Base-by-base conservation (phyloP, 1,140 invertebrate species). In the Drosophila mauritiana region DNA sequence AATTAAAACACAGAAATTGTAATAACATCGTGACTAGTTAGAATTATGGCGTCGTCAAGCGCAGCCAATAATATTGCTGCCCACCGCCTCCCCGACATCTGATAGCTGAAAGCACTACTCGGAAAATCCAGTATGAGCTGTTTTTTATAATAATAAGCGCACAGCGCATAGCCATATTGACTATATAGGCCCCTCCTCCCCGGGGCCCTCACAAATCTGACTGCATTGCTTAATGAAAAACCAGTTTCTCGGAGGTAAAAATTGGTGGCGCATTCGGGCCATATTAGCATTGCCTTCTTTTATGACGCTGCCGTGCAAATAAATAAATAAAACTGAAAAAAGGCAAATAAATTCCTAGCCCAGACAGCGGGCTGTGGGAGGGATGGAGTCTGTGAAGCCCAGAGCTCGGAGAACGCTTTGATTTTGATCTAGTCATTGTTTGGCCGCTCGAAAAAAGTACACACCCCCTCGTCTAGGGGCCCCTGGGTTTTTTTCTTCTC, bases 1-100 rank as follows among this genome's bases (percentile, higher is more conserved):
- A 83, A 88, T 88, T 88, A 88, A 89, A 88, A 89, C 79, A 80
- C 81, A 58, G 78, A 88, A 88, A 88, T 88, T 83, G 83, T 89
- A 88, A 89, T 88, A 88, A 83, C 80, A 83, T 89, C 83, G 83
- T 88, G 83, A 88, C 83, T 88, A 65, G 83, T 67, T 82, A 63
- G 68, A 83, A 77, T 79, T 63, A 58, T 76, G 75, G 54, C 64
- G 63, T 69, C 64, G 77, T 80, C 73, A 57, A 31, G 48, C 53
- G 67, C 39, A 48, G 57, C 51, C 57, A 80, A 65, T 61, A 58
- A 57, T 56, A 55, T 59, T 39, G 31, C 46, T 42, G 31, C 39
- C 22, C 31, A 31, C 37, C 31, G 22, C 40, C 40, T n/a, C 27
- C 34, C 40, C 5, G 42, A 12, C 11, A 20, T 45, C 17, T n/a